Conservation (phyloP, 2,888 invertebrate genomes). For the Oscheius sp. region DNA sequence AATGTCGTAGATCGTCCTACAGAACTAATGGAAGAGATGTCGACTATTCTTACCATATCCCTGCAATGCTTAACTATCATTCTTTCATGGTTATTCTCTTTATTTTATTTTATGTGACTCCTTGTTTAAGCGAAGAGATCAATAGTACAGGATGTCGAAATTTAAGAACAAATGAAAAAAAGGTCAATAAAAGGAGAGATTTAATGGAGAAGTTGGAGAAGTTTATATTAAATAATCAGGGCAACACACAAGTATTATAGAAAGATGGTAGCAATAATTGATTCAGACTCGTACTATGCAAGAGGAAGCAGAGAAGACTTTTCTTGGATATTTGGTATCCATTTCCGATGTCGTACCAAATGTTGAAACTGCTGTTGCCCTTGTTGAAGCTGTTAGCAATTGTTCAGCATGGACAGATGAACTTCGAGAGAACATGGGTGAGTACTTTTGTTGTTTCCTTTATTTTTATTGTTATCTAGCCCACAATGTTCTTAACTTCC, state of each 20-base stretch:
- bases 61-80: too few relatives aligned
- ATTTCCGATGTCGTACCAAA: constrained; percentile 7
- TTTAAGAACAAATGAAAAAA: not conserved
- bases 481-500: constrained; percentile 39
- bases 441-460: not conserved
- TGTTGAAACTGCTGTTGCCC: constrained; percentile 11
- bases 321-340: constrained; percentile 1
- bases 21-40: not conserved
- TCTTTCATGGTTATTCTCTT: not conserved
- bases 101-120: too few relatives aligned
- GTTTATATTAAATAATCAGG: constrained; percentile 17
- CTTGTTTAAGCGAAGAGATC: constrained; percentile 22
- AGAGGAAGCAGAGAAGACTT: constrained; percentile 24
- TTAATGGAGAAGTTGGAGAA: constrained; percentile 30
- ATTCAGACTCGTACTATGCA: not conserved
- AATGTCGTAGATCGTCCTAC: constrained; percentile 12
- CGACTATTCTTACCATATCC: not conserved
- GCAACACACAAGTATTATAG: too few relatives aligned
- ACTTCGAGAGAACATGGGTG: constrained; percentile 20
- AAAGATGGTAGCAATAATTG: not conserved
- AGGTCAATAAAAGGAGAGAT: not conserved
- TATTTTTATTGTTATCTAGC: constrained; percentile 32
- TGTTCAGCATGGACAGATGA: constrained; percentile 18
- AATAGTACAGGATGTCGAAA: too few relatives aligned
- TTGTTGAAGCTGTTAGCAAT: constrained; percentile 1